A percentile compares a stretch with the other conserved stretches of the same genome.
Conservation (phyloP, 2,797 vertebrate species). For the Spinus olivaceus region DNA sequence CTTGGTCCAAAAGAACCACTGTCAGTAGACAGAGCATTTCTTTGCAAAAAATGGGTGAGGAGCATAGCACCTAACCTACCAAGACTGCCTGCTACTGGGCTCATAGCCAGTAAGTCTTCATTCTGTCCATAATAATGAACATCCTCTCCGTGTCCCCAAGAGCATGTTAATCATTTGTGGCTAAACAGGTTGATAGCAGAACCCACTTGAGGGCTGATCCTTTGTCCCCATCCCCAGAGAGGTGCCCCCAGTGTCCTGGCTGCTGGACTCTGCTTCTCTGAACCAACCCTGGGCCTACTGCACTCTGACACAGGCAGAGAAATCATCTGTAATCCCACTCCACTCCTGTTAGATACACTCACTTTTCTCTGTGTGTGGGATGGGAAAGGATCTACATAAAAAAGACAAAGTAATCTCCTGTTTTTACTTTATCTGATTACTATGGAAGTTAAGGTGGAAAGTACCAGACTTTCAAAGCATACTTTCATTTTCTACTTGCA, state of each 20-base stretch:
- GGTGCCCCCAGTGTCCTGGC: fast-evolving
- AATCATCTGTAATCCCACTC: background rate
- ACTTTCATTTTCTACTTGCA: background rate
- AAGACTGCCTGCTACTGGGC: background rate
- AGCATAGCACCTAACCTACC: background rate
- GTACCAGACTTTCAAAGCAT: background rate
- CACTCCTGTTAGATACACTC: background rate
- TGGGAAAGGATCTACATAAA: background rate
- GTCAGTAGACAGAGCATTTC: background rate
- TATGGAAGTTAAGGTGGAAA: background rate
- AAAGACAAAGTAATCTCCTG: background rate
- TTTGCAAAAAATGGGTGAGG: background rate
- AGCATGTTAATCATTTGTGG: fast-evolving
- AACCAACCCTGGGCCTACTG: fast-evolving
- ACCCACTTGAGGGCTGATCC: background rate
- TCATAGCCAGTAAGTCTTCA: background rate
- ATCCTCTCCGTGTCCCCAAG: background rate
- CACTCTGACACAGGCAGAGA: fast-evolving
- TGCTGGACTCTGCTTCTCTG: background rate
- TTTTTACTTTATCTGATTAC: background rate
- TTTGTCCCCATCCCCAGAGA: background rate
- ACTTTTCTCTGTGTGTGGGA: background rate
- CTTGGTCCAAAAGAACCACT: background rate
- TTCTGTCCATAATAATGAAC: background rate
- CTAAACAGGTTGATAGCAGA: background rate